A percentile compares a stretch with the other conserved stretches of the same genome.
phyloP scores from a whole-genome alignment of 2,113 vertebrate genomes.

The Merops nubicus region DNA sequence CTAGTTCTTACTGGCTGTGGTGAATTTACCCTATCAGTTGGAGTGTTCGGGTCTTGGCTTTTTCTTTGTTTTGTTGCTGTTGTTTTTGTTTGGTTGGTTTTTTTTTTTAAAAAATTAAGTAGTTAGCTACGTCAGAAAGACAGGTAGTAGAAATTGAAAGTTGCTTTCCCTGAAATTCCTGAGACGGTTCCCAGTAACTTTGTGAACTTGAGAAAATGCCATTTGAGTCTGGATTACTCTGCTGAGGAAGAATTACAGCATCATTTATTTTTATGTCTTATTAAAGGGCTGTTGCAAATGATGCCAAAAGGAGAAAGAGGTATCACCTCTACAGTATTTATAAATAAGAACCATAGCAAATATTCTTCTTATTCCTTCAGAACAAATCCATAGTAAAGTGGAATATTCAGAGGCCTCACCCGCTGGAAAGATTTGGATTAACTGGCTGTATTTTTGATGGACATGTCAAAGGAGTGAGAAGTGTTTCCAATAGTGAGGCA shows the following conservation, averaged over 20 bases:
- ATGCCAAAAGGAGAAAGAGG: background rate
- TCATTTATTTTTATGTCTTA: conserved; percentile 38
- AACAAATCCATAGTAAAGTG: background rate
- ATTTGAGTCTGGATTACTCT: background rate
- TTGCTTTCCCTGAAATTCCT: conserved; percentile 16
- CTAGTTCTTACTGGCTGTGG: too few relatives aligned
- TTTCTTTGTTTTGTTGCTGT: background rate
- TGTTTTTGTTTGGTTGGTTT: background rate
- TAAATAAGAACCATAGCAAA: background rate
- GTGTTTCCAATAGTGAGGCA: background rate
- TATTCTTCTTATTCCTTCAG: conserved; percentile 4
- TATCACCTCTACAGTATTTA: background rate
- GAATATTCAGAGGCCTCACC: background rate
- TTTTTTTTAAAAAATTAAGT: conserved; percentile 16
- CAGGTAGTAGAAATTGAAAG: conserved; percentile 25
- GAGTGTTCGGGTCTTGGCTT: too few relatives aligned
- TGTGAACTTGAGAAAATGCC: background rate
- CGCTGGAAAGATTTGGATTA: background rate
- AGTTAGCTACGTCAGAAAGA: conserved; percentile 16
- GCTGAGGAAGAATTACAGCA: conserved; percentile 6
- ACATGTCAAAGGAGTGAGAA: background rate
- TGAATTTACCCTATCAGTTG: too few relatives aligned
- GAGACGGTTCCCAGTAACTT: background rate
- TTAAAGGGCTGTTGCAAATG: conserved; percentile 22
- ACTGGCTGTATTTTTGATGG: background rate